These are phyloP conservation scores for Rhopalosiphum padi DNA, from an alignment of 1,140 invertebrate species.

Conservation along the genomic window DNA sequence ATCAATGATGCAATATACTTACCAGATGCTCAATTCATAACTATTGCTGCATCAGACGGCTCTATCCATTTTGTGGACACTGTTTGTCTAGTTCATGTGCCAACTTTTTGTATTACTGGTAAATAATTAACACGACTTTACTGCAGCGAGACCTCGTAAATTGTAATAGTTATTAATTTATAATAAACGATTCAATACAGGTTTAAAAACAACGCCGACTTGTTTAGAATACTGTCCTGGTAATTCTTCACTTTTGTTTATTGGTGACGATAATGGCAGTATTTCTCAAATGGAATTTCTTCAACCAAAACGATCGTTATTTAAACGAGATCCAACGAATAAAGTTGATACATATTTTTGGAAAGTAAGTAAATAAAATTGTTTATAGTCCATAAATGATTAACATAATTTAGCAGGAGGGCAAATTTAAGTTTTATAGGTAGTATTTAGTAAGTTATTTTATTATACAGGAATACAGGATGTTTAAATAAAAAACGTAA, in stretches of 20 bases:
- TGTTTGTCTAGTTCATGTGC: constrained; percentile 65
- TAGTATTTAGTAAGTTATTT: background rate
- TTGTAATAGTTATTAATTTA: background rate
- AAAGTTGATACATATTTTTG: constrained; percentile 67
- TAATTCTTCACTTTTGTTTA: constrained; percentile 63
- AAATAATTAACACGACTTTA: background rate
- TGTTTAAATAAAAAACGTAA: background rate
- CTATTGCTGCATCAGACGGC: constrained; percentile 66
- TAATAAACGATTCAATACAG: constrained; percentile 37
- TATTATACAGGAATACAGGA: background rate
- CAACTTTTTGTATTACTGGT: constrained; percentile 66
- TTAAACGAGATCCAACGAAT: constrained; percentile 65
- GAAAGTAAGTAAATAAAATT: constrained; percentile 64
- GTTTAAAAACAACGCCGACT: constrained; percentile 59
- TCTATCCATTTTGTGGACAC: constrained; percentile 68
- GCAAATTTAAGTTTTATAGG: background rate
- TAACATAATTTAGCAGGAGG: background rate
- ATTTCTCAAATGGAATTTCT: constrained; percentile 65
- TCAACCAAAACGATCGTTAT: constrained; percentile 64
- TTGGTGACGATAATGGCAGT: constrained; percentile 66
- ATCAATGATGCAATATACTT: constrained; percentile 68
- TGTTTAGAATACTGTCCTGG: constrained; percentile 59
- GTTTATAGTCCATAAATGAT: background rate
- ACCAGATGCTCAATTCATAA: constrained; percentile 65
- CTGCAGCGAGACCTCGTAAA: background rate